Evolutionary conservation across 2,888 invertebrate species (phyloP), one percentile per base, ranked within the genome.

Genomic region (Nemotelus nigrinus): DNA sequence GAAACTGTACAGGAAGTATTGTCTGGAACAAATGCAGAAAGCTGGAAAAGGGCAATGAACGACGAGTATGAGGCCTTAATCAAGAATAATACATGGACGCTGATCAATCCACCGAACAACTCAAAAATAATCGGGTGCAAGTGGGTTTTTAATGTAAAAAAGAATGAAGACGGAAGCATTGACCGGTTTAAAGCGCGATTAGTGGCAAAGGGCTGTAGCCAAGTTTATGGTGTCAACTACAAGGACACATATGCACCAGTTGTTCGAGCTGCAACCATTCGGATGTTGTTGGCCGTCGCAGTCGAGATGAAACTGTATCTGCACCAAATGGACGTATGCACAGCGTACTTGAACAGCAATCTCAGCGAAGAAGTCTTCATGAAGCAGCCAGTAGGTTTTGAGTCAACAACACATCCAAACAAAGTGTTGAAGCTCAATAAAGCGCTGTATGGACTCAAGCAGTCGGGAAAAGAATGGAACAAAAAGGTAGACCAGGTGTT

Each of bases 201-300:
- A 3, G 57, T 25, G 25, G 25, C 25, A 25, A 25, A 25, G 25
- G 25, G 25, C 25, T 25, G 25, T 25, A 25, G 25, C 10, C 64
- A 64, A 39, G 25, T 48, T 72, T n/a, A 71, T 3, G 79, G 77
- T 2, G 68, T 79, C 39, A 78, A 81, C 48, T 81, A 79, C 43
- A 58, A 60, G 2, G 77, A 81, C 64, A 80, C 80, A 5, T 80
- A 70, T n/a, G 57, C 80, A 75, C 80, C 80, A n/a, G 80, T 80
- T 3, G 57, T 3, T 3, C 10, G 57, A 25, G 10, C 10, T 8
- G 5, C 57, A 57, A 25, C 57, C 0, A 78, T 80, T 39, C 65
- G 80, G n/a, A 67, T 78, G 45, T 71, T 81, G n/a, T n/a, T 75
- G 6, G 63, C 50, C 2, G 43, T 75, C 10, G 75, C 75, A 41